Percentiles rank a stretch among this genome's conserved stretches.
Evolutionary conservation across 2,113 vertebrate species (phyloP).

Genomic region (Labeo catla): DNA sequence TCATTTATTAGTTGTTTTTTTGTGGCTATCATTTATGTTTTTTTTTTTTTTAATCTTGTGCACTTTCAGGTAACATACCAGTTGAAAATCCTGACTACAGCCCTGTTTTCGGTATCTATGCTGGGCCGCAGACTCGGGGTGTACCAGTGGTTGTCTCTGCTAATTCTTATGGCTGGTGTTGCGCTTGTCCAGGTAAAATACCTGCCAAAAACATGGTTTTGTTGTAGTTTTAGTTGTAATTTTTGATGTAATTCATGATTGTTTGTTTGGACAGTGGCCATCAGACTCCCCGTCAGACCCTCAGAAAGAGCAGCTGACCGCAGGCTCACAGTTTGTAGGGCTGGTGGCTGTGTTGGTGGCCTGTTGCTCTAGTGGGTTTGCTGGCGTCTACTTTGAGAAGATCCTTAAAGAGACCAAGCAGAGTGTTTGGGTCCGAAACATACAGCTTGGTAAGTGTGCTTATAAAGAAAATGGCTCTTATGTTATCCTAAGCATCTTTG

Average conservation of each 20-base stretch:
- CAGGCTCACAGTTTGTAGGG: conserved; percentile 89
- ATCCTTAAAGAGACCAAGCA: conserved; percentile 98
- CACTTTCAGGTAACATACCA: conserved; percentile 93
- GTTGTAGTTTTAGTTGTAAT: no score
- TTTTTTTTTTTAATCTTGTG: neutral
- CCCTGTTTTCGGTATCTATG: conserved; percentile 97
- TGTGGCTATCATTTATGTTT: neutral
- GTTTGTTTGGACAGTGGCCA: conserved; percentile 84
- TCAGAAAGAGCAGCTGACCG: conserved; percentile 78
- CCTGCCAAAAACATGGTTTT: neutral
- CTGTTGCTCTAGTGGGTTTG: conserved; percentile 96
- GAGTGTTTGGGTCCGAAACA: conserved; percentile 97
- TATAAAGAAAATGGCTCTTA: conserved; percentile 3
- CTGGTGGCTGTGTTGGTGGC: conserved; percentile 91
- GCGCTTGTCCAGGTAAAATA: conserved; percentile 90
- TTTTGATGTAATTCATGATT: neutral
- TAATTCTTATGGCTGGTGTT: conserved; percentile 93
- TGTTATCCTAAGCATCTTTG: conserved; percentile 32
- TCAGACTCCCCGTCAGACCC: conserved; percentile 76
- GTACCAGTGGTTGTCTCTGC: conserved; percentile 95
- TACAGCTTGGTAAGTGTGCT: conserved; percentile 87
- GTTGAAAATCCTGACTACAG: conserved; percentile 97
- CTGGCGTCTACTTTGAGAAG: conserved; percentile 98
- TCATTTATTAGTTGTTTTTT: no score
- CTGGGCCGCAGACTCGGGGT: conserved; percentile 88